These are phyloP conservation scores for Eudemis profundana DNA, from an alignment of 2,888 invertebrate genomes.

Conservation along the genomic window DNA sequence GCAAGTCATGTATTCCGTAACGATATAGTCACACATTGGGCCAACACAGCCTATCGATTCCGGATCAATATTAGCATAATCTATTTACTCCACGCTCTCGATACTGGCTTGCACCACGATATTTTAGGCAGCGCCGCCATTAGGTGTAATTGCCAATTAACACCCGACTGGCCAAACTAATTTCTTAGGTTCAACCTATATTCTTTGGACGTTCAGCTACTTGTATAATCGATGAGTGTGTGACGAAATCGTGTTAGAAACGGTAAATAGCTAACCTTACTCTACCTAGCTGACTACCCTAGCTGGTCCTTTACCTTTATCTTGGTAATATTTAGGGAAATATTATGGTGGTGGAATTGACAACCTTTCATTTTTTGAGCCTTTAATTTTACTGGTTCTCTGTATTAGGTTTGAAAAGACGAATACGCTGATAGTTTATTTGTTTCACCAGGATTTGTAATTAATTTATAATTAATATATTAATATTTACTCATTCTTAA, in stretches of 20 bases:
- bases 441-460: too few species aligned
- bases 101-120: slow-evolving; percentile 44
- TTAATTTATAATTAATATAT: too few species aligned
- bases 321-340: too few species aligned
- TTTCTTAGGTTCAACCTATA: slow-evolving; percentile 49
- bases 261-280: not conserved
- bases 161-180: slow-evolving; percentile 54
- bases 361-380: too few species aligned
- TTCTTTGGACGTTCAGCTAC: slow-evolving; percentile 22
- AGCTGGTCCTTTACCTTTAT: too few species aligned
- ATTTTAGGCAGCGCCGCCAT: slow-evolving; percentile 47
- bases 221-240: slow-evolving; percentile 17
- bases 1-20: not conserved
- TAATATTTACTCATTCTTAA: too few species aligned
- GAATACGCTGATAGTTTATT: too few species aligned
- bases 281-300: too few species aligned
- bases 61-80: slow-evolving; percentile 32
- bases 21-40: not conserved
- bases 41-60: slow-evolving; percentile 17
- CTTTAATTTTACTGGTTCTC: too few species aligned
- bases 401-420: too few species aligned
- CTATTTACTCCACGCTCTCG: slow-evolving; percentile 34
- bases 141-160: slow-evolving; percentile 64
- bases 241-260: not conserved
- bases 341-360: too few species aligned